Evolutionary conservation across 2,888 invertebrate genomes (phyloP), one percentile per base, ranked within the genome.

Genomic region (Helicoverpa assulta): DNA sequence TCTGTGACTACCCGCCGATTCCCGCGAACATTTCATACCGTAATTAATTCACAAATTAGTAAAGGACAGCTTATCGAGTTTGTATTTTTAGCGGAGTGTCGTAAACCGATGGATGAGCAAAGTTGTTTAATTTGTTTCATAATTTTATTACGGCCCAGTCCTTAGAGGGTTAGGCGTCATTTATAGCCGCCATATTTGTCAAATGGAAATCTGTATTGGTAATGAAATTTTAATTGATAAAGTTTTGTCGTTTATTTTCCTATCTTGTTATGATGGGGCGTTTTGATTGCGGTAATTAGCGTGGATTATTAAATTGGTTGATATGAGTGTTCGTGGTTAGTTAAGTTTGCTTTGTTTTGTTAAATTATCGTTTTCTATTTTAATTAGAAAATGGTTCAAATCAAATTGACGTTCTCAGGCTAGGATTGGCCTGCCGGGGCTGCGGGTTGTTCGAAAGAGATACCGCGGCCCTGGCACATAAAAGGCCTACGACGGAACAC

Each of bases 31-130:
- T 78, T 80, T 70, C 67, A 74, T 77, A 74, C 73, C 76, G 68
- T 81, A 86, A 89, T 90, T 87, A 89, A 90, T 88, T 88, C 84
- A 80, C 72, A 84, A 81, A 89, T 88, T 86, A 88, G 81, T 76
- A 77, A 82, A 80, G 82, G 84, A 81, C 88, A 85, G 84, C 83
- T 88, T 84, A 86, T 85, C 76, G 81, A 83, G 85, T 85, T 70
- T 75, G 76, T 80, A 83, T 86, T 86, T 86, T 86, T 82, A 73
- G 81, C 77, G 77, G 76, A 82, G 76, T 82, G 78, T 82, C 83
- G 80, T 80, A 78, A 86, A 82, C 84, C 79, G 78, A 85, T 80
- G 80, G 76, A 81, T 83, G 86, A 78, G 74, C 59, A 73, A 85
- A 85, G 76, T 86, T 84, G 78, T 78, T 82, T 84, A 84, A 87